Base-by-base conservation (phyloP, 2,797 vertebrate genomes). In the Leptodactylus fallax region DNA sequence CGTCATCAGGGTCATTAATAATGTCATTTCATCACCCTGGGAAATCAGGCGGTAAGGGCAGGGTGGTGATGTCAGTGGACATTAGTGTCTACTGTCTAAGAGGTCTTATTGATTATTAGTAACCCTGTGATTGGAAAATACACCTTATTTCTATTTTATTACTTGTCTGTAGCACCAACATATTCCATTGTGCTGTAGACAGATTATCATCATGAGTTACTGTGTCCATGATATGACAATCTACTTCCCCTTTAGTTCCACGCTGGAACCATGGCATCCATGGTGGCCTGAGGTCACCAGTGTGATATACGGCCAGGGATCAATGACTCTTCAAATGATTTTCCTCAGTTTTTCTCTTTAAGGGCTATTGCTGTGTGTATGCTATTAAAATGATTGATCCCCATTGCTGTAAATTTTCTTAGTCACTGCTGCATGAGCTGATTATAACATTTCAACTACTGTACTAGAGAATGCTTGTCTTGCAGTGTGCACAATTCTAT, bases 21-120 rank as follows among this genome's bases (percentile, higher is more conserved):
- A 80, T 61, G n/a, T 69, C 19, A 76, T 81, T 56, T 88, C 71
- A 86, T 69, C 61, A 78, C 71, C 72, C 80, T 47, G 45, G 65
- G 79, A 81, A 49, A 76, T 76, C 55, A 45, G 69, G 13, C 47
- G 5, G 56, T 7, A 7, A 45, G 25, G 63, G 25, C 78, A 21
- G 12, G 47, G 25, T 63, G 19, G 23, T 10, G 47, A 51, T 12
- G 10, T 49, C 27, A 19, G 27, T 21, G 71, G 17, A 10, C 71
- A 49, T 11, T 36, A 1, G 27, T 36, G 14, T 45, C 67, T 45
- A n/a, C 45, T n/a, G 45, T n/a, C 71, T 45, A 49, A 21, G 3
- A 36, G 12, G 27, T 69, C 65, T 69, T 69, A 69, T 27, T 21
- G 9, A 51, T 74, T 47, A 72, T 72, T 9, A 17, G 16, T 47